Percentiles rank a stretch among this genome's conserved stretches.
Evolutionary conservation across 2,888 invertebrate species (phyloP).

Genomic region (Artemia sp.): DNA sequence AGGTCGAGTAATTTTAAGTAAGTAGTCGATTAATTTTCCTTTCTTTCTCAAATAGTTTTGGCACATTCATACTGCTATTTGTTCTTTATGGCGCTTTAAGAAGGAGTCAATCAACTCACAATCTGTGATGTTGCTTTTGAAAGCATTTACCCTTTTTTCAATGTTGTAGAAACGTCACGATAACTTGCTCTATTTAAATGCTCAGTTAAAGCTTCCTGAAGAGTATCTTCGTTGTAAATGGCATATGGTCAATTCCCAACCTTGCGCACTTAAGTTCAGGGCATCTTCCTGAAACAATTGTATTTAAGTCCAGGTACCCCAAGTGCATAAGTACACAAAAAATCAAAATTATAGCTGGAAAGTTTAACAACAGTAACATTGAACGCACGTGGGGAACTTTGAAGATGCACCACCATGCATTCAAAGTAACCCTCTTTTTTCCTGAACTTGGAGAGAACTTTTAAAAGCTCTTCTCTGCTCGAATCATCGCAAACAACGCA

Average conservation of each 20-base stretch:
- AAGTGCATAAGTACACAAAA: background rate
- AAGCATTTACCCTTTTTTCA: conserved; percentile 23
- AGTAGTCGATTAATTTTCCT: conserved; percentile 24
- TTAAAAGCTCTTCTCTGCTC: no score
- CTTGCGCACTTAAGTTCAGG: background rate
- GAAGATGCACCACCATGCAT: background rate
- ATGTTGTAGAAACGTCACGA: background rate
- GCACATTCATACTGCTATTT: conserved; percentile 23
- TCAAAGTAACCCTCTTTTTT: background rate
- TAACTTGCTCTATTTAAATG: background rate
- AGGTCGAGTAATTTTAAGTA: no score
- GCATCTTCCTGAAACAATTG: background rate
- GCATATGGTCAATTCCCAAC: background rate
- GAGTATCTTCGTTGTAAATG: conserved; percentile 2
- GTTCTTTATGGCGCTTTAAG: conserved; percentile 20
- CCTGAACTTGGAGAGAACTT: background rate
- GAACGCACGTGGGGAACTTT: conserved; percentile 3
- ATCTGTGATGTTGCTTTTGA: conserved; percentile 27
- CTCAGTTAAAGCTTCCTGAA: background rate
- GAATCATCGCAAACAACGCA: no score
- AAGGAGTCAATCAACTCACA: conserved; percentile 25
- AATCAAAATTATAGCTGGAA: background rate
- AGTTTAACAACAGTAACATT: conserved; percentile 4
- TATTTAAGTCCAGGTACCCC: background rate
- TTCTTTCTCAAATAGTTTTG: conserved; percentile 26